phyloP scores from a whole-genome alignment of 2,113 vertebrate species.

The Cebidichthys violaceus region DNA sequence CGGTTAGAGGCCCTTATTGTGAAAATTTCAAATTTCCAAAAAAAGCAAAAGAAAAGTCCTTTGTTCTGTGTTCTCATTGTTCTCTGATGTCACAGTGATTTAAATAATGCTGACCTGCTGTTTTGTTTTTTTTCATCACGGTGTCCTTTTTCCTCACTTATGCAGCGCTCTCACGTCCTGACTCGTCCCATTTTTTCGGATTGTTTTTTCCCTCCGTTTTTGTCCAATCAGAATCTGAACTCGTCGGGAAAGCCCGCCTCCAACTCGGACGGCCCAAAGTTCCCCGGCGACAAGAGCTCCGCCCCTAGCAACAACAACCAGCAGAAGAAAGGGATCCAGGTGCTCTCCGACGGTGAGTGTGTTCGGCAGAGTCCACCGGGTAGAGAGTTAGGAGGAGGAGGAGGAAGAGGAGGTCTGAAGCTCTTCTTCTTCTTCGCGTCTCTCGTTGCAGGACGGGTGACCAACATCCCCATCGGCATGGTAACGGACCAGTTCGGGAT shows the following conservation, averaged over 20 bases:
- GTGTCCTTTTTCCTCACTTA: neutral
- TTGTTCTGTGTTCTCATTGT: neutral
- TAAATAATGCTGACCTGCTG: neutral
- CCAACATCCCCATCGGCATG: slow-evolving; percentile 99
- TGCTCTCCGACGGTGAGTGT: slow-evolving; percentile 95
- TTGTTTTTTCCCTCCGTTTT: slow-evolving; percentile 12
- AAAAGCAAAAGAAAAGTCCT: too few species aligned
- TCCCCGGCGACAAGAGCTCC: slow-evolving; percentile 95
- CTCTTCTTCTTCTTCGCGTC: neutral
- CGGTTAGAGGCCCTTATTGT: slow-evolving; percentile 80
- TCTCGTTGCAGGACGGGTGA: slow-evolving; percentile 90
- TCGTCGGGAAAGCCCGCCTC: slow-evolving; percentile 94
- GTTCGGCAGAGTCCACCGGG: neutral
- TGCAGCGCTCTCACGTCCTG: neutral
- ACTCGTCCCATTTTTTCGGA: neutral
- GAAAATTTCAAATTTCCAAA: too few species aligned
- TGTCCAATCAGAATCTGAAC: slow-evolving; percentile 91
- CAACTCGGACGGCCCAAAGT: slow-evolving; percentile 97
- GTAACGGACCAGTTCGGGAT: slow-evolving; percentile 99
- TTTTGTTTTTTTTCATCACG: neutral
- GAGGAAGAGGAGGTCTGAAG: neutral
- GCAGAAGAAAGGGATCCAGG: slow-evolving; percentile 99
- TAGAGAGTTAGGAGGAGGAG: neutral
- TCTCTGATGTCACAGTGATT: neutral
- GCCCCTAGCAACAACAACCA: slow-evolving; percentile 97